Evolutionary conservation across 2,888 invertebrate species (phyloP).

Genomic region (Odontomyia ornata): DNA sequence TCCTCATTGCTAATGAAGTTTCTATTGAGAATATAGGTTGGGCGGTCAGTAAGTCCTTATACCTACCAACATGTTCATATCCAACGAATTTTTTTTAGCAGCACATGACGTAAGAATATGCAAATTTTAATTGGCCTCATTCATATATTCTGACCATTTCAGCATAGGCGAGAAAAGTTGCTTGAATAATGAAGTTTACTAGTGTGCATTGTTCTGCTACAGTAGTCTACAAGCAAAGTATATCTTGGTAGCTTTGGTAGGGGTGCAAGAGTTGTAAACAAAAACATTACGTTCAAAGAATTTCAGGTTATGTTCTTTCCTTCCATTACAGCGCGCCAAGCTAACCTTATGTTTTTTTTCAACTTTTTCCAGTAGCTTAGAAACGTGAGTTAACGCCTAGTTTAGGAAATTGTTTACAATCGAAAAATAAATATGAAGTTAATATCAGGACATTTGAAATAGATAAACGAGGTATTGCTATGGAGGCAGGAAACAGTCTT

Average conservation of each 20-base stretch:
- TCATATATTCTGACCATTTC: not conserved
- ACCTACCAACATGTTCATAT: not conserved
- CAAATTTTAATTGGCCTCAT: conserved; percentile 36
- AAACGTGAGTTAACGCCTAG: conserved; percentile 25
- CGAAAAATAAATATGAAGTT: not conserved
- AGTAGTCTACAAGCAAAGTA: too few relatives aligned
- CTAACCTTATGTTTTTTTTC: too few relatives aligned
- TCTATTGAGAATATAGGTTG: conserved; percentile 18
- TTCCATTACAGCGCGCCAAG: not conserved
- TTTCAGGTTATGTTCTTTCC: conserved; percentile 32
- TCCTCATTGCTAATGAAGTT: conserved; percentile 3
- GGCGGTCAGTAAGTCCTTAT: conserved; percentile 9
- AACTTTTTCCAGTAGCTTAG: not conserved
- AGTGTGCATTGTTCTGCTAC: too few relatives aligned
- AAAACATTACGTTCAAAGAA: not conserved
- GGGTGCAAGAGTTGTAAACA: too few relatives aligned
- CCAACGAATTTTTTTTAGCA: not conserved
- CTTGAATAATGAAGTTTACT: too few relatives aligned
- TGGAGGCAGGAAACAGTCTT: not conserved
- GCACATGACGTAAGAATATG: conserved; percentile 41
- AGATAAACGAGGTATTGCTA: not conserved
- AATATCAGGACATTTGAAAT: not conserved
- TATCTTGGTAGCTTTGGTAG: too few relatives aligned
- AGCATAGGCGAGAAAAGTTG: too few relatives aligned
- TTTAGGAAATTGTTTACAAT: conserved; percentile 21